Evolutionary conservation across 2,797 vertebrate species (phyloP).

Genomic region (Craterocephalus amniculus): DNA sequence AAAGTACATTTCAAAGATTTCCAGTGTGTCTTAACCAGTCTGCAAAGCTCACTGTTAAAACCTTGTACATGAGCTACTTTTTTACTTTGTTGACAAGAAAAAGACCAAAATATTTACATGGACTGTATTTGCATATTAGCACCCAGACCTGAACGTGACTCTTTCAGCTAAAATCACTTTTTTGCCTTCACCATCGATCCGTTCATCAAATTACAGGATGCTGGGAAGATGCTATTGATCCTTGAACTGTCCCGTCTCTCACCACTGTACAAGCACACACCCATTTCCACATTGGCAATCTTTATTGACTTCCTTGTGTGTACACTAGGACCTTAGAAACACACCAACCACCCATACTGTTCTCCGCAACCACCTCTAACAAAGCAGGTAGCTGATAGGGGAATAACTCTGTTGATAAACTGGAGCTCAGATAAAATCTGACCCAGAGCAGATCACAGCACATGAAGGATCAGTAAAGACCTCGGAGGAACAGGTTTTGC

Average conservation of each 20-base stretch:
- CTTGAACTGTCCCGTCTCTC: conserved; percentile 57
- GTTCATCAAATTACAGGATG: conserved; percentile 81
- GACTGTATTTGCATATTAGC: conserved; percentile 21
- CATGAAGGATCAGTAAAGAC: conserved; percentile 1
- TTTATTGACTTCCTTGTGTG: conserved; percentile 63
- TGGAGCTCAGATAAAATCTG: neutral
- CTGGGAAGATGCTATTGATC: conserved; percentile 81
- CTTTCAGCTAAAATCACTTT: conserved; percentile 34
- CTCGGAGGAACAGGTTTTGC: conserved; percentile 6
- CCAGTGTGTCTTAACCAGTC: conserved; percentile 13
- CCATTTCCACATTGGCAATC: conserved; percentile 45
- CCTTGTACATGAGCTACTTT: conserved; percentile 3
- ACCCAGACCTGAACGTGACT: conserved; percentile 29
- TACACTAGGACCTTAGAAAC: conserved; percentile 59
- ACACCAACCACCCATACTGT: conserved; percentile 38
- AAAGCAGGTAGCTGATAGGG: conserved; percentile 13
- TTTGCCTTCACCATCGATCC: conserved; percentile 74
- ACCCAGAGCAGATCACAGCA: conserved; percentile 1
- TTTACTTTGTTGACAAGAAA: neutral
- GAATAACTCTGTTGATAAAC: conserved; percentile 5
- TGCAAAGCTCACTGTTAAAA: conserved; percentile 7
- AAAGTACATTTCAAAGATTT: conserved; percentile 20
- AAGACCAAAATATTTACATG: conserved; percentile 1
- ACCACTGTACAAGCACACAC: conserved; percentile 48
- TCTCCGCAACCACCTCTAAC: conserved; percentile 29